Evolutionary conservation across 1,140 invertebrate genomes (phyloP).

Genomic region (Trichoplusia ni): DNA sequence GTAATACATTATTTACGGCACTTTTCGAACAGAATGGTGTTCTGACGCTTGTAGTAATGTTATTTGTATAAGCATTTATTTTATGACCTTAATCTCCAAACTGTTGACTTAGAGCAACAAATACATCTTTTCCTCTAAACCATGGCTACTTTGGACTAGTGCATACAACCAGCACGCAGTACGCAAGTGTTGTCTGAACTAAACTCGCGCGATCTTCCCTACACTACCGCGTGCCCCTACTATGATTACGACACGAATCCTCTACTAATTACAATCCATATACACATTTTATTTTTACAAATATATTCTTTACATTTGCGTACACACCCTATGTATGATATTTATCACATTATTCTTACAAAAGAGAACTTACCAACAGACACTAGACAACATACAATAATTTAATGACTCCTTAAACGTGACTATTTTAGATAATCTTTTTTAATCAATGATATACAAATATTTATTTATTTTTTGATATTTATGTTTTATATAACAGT

Average conservation of each 20-base stretch:
- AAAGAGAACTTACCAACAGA: constrained; percentile 48
- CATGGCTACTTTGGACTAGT: too few species aligned
- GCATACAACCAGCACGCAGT: too few species aligned
- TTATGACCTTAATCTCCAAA: too few species aligned
- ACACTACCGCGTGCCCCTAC: constrained; percentile 30
- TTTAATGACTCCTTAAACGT: constrained; percentile 71
- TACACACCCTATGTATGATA: constrained; percentile 60
- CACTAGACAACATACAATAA: constrained; percentile 72
- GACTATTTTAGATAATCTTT: constrained; percentile 46
- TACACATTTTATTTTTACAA: constrained; percentile 67
- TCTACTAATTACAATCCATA: constrained; percentile 66
- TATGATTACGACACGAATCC: constrained; percentile 65
- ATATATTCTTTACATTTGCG: constrained; percentile 53
- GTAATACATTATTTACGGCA: too few species aligned
- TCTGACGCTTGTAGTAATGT: too few species aligned
- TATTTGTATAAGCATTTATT: too few species aligned
- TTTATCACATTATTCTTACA: constrained; percentile 72
- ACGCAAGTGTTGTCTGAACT: not conserved
- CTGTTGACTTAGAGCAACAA: too few species aligned
- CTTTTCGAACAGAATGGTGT: too few species aligned
- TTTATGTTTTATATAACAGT: constrained; percentile 32
- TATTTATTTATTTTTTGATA: constrained; percentile 14
- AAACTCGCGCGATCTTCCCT: constrained; percentile 23
- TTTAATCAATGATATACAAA: constrained; percentile 23
- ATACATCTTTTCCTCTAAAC: too few species aligned